These are phyloP conservation scores for Cyprinodon diabolis DNA, from an alignment of 2,797 vertebrate species.

Conservation along the genomic window DNA sequence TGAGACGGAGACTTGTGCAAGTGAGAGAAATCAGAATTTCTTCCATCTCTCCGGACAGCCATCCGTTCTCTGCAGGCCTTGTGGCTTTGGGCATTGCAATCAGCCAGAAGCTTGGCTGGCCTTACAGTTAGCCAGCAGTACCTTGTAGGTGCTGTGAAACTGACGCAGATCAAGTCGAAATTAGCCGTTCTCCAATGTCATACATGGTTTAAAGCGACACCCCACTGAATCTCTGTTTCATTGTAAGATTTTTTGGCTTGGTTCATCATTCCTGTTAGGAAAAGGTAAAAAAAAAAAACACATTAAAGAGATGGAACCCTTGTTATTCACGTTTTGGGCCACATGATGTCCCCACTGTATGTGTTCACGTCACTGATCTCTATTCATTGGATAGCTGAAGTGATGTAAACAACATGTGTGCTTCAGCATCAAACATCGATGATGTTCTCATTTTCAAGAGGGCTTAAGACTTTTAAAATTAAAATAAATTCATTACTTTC, in stretches of 20 bases:
- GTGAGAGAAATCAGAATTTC: no score
- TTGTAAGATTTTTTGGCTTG: constrained; percentile 40
- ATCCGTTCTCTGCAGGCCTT: constrained; percentile 18
- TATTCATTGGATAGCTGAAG: no score
- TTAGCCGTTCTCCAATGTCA: constrained; percentile 46
- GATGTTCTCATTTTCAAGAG: no score
- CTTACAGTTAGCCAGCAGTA: constrained; percentile 38
- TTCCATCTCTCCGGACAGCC: neutral
- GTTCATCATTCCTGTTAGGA: constrained; percentile 37
- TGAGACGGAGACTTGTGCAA: constrained; percentile 8
- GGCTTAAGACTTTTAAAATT: no score
- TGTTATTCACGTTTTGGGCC: constrained; percentile 19
- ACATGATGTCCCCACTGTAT: constrained; percentile 32
- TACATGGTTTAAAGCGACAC: constrained; percentile 46
- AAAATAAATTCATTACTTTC: no score
- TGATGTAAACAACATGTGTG: no score
- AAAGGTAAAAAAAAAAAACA: neutral
- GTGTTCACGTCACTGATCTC: no score
- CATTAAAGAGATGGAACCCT: neutral
- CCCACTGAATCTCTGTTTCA: constrained; percentile 55
- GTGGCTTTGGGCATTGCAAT: constrained; percentile 22
- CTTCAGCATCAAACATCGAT: no score
- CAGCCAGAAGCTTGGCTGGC: constrained; percentile 27
- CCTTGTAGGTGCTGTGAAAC: constrained; percentile 52
- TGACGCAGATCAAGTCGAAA: constrained; percentile 47